Evolutionary conservation across 2,797 vertebrate genomes (phyloP).

Genomic region (Caiman crocodilus): DNA sequence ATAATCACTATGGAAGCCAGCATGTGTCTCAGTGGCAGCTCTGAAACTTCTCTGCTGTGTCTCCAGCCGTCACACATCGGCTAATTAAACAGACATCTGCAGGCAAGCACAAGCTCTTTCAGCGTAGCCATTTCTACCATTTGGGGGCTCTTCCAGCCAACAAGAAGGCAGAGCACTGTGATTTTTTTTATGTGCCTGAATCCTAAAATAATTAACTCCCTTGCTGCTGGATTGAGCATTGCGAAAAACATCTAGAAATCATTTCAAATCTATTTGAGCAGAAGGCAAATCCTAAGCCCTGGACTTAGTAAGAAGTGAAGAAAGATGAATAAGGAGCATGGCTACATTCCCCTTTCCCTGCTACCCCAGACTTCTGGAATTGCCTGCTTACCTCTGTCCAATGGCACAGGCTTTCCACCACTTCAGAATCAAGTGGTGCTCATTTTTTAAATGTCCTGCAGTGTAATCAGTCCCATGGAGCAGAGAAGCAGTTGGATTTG

Average conservation of each 20-base stretch:
- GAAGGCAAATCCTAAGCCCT: neutral
- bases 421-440: neutral
- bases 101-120: neutral
- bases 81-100: neutral
- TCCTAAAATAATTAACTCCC: neutral
- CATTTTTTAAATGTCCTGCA: rapidly evolving
- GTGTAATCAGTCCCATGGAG: neutral
- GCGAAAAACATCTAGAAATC: neutral
- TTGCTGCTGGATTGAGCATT: neutral
- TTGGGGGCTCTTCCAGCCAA: neutral
- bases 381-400: neutral
- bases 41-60: neutral
- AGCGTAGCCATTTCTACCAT: neutral
- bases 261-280: neutral
- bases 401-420: neutral
- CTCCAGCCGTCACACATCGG: neutral
- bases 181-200: neutral
- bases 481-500: neutral
- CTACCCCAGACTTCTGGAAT: rapidly evolving
- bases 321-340: neutral
- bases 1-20: neutral
- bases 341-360: neutral
- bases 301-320: neutral
- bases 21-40: neutral
- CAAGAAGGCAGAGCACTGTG: neutral